These are phyloP conservation scores for Hemiprocne comata DNA, from an alignment of 2,113 vertebrate species.

Conservation along the genomic window DNA sequence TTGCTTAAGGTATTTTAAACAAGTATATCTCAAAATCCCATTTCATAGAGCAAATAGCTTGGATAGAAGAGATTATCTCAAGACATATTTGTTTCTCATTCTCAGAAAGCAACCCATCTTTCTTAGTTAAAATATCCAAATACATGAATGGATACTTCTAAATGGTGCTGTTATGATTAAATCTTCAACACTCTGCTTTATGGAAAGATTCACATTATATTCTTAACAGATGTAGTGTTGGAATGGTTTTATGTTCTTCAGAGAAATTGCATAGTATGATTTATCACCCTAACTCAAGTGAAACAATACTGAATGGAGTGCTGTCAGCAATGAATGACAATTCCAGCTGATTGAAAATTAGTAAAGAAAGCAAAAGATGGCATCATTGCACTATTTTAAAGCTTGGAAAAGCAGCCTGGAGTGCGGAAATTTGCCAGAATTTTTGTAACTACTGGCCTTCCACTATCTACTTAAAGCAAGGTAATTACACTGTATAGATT, in stretches of 20 bases:
- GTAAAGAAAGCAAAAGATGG: background rate
- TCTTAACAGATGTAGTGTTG: constrained; percentile 28
- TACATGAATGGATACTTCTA: background rate
- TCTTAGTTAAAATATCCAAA: background rate
- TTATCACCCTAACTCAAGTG: constrained; percentile 5
- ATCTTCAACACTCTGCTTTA: background rate
- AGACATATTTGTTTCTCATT: background rate
- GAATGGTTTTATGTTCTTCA: background rate
- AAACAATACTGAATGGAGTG: background rate
- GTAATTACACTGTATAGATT: background rate
- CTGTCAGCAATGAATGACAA: background rate
- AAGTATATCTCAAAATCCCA: background rate
- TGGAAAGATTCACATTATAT: background rate
- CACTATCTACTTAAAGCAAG: background rate
- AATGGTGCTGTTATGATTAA: background rate
- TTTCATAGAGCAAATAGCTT: background rate
- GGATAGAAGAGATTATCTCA: background rate
- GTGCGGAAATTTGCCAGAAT: background rate
- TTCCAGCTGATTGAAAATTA: background rate
- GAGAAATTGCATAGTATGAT: background rate
- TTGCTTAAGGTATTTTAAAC: background rate
- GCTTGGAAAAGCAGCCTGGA: background rate
- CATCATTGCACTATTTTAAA: background rate
- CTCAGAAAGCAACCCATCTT: background rate
- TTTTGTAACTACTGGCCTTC: background rate